Evolutionary conservation across 2,888 invertebrate species (phyloP).

Genomic region (Agapetus fuscipes): DNA sequence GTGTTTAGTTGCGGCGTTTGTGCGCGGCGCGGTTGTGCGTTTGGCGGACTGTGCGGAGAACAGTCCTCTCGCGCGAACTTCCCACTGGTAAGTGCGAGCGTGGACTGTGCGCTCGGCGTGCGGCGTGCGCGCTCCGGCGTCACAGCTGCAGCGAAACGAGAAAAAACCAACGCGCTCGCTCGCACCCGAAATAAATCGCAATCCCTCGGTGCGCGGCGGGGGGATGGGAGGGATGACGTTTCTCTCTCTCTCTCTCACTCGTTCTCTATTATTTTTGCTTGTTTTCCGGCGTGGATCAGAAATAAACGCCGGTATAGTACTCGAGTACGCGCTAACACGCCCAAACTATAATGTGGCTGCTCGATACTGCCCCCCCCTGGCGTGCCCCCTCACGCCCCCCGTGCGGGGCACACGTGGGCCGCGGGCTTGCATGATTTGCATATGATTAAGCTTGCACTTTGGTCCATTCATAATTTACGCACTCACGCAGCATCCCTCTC

Average conservation of each 20-base stretch:
- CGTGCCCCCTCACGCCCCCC: conserved; percentile 1
- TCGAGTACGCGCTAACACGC: conserved; percentile 17
- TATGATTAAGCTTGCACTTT: conserved; percentile 15
- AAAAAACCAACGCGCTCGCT: conserved; percentile 15
- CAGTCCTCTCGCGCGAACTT: conserved; percentile 15
- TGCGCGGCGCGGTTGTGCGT: no score
- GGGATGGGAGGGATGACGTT: conserved; percentile 17
- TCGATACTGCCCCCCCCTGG: conserved; percentile 22
- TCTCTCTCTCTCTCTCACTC: conserved; percentile 20
- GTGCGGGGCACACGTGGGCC: conserved; percentile 21
- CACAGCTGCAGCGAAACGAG: conserved; percentile 18
- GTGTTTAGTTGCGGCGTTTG: neutral
- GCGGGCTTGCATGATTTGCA: conserved; percentile 15
- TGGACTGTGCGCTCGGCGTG: conserved; percentile 33
- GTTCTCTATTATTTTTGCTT: conserved; percentile 17
- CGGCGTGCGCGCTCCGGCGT: conserved; percentile 13
- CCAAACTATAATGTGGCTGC: conserved; percentile 22
- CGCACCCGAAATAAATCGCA: conserved; percentile 10
- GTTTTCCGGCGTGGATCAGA: conserved; percentile 4
- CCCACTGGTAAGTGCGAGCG: conserved; percentile 26
- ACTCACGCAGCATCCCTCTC: conserved; percentile 11
- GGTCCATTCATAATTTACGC: conserved; percentile 20
- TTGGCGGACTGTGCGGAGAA: conserved; percentile 11
- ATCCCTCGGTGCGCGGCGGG: neutral
- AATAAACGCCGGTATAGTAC: conserved; percentile 17